Evolutionary conservation across 2,797 vertebrate species (phyloP).

Genomic region (Botia kubotai): DNA sequence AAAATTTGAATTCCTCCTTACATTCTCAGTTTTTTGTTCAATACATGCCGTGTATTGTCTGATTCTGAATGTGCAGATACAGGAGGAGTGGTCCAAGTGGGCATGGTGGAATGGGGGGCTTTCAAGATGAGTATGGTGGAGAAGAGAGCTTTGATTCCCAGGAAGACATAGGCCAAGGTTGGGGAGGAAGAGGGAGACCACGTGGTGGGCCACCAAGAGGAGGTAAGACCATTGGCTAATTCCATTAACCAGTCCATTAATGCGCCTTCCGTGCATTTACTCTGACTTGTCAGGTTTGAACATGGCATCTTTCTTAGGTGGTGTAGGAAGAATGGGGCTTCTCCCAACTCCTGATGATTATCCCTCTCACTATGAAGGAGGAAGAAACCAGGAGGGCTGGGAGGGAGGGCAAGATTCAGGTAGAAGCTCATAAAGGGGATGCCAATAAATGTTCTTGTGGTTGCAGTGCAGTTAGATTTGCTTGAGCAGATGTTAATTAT

Average conservation of each 20-base stretch:
- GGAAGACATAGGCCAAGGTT: constrained; percentile 87
- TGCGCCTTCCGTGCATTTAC: constrained; percentile 40
- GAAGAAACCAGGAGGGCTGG: constrained; percentile 84
- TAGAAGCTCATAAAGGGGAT: constrained; percentile 59
- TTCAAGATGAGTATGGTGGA: constrained; percentile 86
- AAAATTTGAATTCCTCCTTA: too few relatives aligned
- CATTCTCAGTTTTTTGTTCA: too few relatives aligned
- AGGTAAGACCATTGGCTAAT: constrained; percentile 49
- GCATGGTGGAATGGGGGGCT: constrained; percentile 79
- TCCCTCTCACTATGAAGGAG: constrained; percentile 84
- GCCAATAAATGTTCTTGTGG: constrained; percentile 4
- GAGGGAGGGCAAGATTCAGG: constrained; percentile 85
- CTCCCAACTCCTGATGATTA: constrained; percentile 87
- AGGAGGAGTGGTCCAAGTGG: constrained; percentile 83
- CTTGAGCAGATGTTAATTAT: background rate
- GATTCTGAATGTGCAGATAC: constrained; percentile 76
- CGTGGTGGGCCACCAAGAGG: constrained; percentile 84
- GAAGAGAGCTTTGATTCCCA: constrained; percentile 87
- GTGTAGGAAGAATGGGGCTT: constrained; percentile 82
- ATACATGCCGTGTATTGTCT: background rate
- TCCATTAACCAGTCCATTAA: constrained; percentile 1
- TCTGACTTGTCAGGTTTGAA: constrained; percentile 53
- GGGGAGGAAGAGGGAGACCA: constrained; percentile 85
- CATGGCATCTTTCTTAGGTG: constrained; percentile 69
- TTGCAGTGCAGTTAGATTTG: constrained; percentile 32